Conservation (phyloP, 2,888 invertebrate species). For the Phengaris alcon region DNA sequence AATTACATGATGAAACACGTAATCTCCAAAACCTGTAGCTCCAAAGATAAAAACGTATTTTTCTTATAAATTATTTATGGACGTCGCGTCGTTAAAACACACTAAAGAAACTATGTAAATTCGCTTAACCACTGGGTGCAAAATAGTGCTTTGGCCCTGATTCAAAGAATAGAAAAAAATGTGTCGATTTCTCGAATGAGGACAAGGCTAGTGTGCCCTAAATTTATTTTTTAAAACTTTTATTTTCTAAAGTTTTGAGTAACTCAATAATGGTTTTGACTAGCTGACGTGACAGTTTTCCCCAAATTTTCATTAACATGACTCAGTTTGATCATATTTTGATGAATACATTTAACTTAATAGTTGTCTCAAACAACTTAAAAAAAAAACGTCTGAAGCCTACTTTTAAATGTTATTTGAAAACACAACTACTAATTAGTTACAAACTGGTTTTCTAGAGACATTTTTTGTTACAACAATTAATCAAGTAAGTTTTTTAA, state of each 20-base stretch:
- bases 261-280: constrained; percentile 38
- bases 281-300: neutral
- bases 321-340: neutral
- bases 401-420: neutral
- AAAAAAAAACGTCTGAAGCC: neutral
- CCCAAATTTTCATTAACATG: neutral
- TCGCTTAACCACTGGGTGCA: constrained; percentile 28
- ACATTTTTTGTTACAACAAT: neutral
- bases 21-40: neutral
- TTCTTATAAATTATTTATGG: constrained; percentile 1
- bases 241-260: constrained; percentile 42
- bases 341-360: neutral
- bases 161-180: constrained; percentile 61
- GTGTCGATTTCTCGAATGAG: constrained; percentile 72
- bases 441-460: neutral
- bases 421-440: neutral
- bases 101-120: constrained; percentile 11
- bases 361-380: neutral
- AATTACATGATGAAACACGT: neutral
- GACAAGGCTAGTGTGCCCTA: constrained; percentile 68
- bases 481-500: neutral
- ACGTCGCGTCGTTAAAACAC: neutral
- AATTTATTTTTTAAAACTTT: constrained; percentile 58
- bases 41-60: constrained; percentile 1
- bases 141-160: constrained; percentile 41